Base-by-base conservation (phyloP, 2,797 vertebrate species). In the Smutsia gigantea region DNA sequence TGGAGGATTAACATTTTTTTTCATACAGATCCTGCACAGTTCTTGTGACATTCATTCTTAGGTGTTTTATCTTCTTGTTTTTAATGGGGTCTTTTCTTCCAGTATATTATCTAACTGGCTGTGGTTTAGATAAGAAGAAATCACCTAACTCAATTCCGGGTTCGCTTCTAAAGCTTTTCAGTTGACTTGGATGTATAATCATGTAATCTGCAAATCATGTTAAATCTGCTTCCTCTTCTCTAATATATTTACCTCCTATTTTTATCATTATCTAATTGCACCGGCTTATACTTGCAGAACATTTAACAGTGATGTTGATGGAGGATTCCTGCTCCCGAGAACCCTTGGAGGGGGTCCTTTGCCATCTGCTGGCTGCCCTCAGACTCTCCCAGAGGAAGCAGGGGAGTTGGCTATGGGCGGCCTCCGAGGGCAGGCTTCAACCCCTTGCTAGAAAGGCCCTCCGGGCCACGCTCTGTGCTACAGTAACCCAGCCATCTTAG, bases 1-100 rank as follows among this genome's bases (percentile, higher is more conserved):
- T 49, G 49, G 31, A 82, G 18, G 7, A 9, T 84, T 89, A 77
- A 93, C 57, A 9, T n/a, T 29, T 77, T 85, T 84, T 87, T 74
- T 90, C 1, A 37, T 61, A 39, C 53, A 71, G 7, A 57, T 90
- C 25, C 49, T 53, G 5, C 31, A 84, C 3, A 68, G 71, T 93
- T 90, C 57, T 84, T 94, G 8, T 84, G 31, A 57, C 77, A 85
- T 88, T 63, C 87, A 96, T 85, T 96, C 37, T 90, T 82, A 82
- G n/a, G n/a, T n/a, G n/a, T n/a, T n/a, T n/a, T 82, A 57, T 89
- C 10, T 49, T 68, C n/a, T 63, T 91, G 57, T 25, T 94, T 79
- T 61, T 87, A 95, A 77, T 34, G 23, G 49, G 3, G 61, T 78
- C 21, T 59, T 78, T 97, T 75, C 61, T 93, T 84, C 46, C 12